phyloP scores from a whole-genome alignment of 2,797 vertebrate genomes.

The Darevskia mixta region DNA sequence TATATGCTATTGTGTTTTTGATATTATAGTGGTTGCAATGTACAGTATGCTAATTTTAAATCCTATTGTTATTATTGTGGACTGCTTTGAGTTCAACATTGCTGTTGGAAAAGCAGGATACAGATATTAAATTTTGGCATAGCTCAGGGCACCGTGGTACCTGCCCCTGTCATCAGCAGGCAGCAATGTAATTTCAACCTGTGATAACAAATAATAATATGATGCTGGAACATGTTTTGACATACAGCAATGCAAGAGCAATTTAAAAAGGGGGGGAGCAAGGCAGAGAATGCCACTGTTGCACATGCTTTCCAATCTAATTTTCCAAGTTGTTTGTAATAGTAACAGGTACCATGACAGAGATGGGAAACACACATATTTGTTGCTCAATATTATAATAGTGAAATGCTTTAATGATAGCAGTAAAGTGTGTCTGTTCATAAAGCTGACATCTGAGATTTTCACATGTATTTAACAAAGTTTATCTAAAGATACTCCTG shows the following conservation, averaged over 20 bases:
- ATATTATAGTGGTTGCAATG: too few relatives aligned
- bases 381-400: not conserved
- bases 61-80: too few relatives aligned
- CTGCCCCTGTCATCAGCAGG: not conserved
- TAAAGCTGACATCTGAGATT: not conserved
- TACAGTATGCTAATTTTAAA: too few relatives aligned
- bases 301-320: not conserved
- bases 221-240: not conserved
- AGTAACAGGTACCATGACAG: not conserved
- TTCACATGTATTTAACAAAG: not conserved
- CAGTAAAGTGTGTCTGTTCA: not conserved
- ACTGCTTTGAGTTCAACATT: too few relatives aligned
- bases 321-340: not conserved
- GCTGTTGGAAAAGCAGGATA: too few relatives aligned
- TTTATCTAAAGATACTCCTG: not conserved
- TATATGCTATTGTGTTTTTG: too few relatives aligned
- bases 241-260: not conserved
- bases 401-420: not conserved
- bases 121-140: too few relatives aligned
- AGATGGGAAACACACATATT: not conserved
- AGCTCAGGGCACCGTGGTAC: too few relatives aligned
- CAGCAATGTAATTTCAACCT: not conserved
- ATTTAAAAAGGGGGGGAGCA: too few relatives aligned
- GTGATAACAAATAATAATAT: not conserved
- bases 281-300: not conserved